phyloP scores from a whole-genome alignment of 2,113 vertebrate genomes.

The Myodes glareolus region DNA sequence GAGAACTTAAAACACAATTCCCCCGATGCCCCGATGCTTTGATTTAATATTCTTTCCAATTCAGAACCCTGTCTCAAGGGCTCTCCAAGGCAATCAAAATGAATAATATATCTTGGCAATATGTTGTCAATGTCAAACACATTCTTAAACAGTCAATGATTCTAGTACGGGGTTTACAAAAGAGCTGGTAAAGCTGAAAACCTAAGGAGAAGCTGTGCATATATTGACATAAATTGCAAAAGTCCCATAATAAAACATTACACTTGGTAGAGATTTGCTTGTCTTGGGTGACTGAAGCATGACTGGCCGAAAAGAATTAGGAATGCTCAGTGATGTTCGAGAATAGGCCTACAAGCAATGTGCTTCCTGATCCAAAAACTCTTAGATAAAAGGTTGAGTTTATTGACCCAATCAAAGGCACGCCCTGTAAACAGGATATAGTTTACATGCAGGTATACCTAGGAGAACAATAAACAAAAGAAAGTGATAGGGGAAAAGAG shows the following conservation, averaged over 20 bases:
- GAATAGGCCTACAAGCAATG: background rate
- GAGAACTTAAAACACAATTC: background rate
- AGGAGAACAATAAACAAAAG: slow-evolving; percentile 1
- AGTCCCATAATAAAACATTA: slow-evolving; percentile 34
- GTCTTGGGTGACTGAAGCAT: background rate
- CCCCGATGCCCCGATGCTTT: background rate
- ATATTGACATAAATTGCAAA: slow-evolving; percentile 7
- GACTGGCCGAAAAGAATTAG: background rate
- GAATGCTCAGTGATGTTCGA: background rate
- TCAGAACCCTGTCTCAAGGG: background rate
- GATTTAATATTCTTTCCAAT: slow-evolving; percentile 8
- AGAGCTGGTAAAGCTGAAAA: background rate
- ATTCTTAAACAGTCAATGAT: background rate
- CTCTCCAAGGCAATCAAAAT: slow-evolving; percentile 36
- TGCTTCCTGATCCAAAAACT: background rate
- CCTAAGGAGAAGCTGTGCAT: background rate
- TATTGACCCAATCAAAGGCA: background rate
- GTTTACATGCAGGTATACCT: background rate
- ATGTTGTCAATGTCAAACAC: background rate
- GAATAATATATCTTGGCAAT: background rate
- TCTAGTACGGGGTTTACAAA: background rate
- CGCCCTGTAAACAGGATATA: background rate
- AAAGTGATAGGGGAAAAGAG: background rate
- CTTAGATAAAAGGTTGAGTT: background rate
- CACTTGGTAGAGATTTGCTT: background rate